Evolutionary conservation across 2,888 invertebrate species (phyloP), one percentile per base, ranked within the genome.

Genomic region (Platynereis dumerilii): DNA sequence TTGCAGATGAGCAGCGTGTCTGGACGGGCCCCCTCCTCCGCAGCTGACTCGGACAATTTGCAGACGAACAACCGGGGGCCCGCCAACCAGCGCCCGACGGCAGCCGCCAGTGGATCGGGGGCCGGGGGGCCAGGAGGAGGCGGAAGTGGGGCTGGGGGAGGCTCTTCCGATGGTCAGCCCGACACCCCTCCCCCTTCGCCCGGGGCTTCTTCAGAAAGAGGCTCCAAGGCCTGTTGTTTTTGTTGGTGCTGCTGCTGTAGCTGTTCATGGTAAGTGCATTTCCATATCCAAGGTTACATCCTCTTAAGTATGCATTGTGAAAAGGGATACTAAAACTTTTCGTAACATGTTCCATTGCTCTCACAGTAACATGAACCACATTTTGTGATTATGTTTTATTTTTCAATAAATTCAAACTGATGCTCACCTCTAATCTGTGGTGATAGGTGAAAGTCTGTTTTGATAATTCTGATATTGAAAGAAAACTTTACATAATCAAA

Each of bases 221-320:
- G 67, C 72, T 72, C 71, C 63, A 88, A 88, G 80, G 88, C 88
- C 58, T 89, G 89, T 80, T 89, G 89, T 80, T 87, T 89, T 75
- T 89, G 89, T 76, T 89, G 88, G 88, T 90, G 89, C 81, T 90
- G 90, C 79, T 90, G 90, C 83, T 90, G 90, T 84, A 89, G 89
- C 82, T 90, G 90, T 84, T 89, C 89, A 80, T 90, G 89, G 89
- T 89, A 84, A 86, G 86, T 84, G 7, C 12, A 34, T 34, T 34
- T 34, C 7, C 5, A 34, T 34, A 34, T n/a, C n/a, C 24, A n/a
- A n/a, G n/a, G n/a, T n/a, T n/a, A n/a, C n/a, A n/a, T n/a, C n/a
- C n/a, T n/a, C n/a, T n/a, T n/a, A n/a, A n/a, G n/a, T n/a, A n/a
- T n/a, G n/a, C n/a, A n/a, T n/a, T n/a, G n/a, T n/a, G n/a, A n/a